phyloP scores from a whole-genome alignment of 2,113 vertebrate genomes.

The Perca flavescens region DNA sequence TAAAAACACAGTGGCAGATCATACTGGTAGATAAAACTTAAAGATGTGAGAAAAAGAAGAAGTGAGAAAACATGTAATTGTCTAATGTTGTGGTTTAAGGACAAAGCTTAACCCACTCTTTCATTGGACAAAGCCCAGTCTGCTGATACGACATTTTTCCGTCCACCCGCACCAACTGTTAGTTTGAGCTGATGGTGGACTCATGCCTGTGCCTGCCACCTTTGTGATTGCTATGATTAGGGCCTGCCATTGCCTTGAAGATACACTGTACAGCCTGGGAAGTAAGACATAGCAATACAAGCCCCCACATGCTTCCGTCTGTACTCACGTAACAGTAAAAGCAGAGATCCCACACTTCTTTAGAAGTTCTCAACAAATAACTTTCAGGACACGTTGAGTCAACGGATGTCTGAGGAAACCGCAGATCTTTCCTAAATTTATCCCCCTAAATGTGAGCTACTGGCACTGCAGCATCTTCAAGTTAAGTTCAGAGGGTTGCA shows the following conservation, averaged over 20 bases:
- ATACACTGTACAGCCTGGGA: slow-evolving; percentile 29
- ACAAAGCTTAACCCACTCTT: background rate
- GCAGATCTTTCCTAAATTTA: background rate
- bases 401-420: background rate
- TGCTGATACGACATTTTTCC: slow-evolving; percentile 37
- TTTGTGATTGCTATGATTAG: slow-evolving; percentile 55
- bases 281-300: slow-evolving; percentile 30
- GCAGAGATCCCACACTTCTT: background rate
- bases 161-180: slow-evolving; percentile 3
- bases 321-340: background rate
- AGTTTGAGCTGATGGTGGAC: slow-evolving; percentile 35
- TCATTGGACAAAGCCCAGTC: slow-evolving; percentile 20
- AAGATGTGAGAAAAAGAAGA: background rate
- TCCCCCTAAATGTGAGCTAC: background rate
- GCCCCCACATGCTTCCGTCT: slow-evolving; percentile 44
- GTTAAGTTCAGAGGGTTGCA: background rate
- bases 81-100: background rate
- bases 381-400: background rate
- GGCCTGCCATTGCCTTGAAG: slow-evolving; percentile 5
- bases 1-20: background rate
- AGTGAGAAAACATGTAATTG: background rate
- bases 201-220: slow-evolving; percentile 63
- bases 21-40: background rate
- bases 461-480: background rate
- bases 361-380: slow-evolving; percentile 5